Conservation (phyloP, 2,113 vertebrate species). For the Syngnathus scovelli region DNA sequence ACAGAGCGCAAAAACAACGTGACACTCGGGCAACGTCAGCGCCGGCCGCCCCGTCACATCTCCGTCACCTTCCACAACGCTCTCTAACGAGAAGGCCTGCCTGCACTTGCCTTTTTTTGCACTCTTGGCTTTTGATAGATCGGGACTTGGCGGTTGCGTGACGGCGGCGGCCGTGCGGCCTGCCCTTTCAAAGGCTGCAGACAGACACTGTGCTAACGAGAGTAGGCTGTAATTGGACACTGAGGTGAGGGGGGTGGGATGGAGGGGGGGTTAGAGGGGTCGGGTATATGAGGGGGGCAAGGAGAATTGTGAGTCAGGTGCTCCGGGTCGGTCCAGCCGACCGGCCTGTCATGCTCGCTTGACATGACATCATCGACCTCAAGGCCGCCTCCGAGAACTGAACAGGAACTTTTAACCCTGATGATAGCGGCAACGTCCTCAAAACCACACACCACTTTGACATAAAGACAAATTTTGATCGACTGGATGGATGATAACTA, state of each 20-base stretch:
- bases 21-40: conserved; percentile 55
- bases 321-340: conserved; percentile 40
- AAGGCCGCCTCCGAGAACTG: conserved; percentile 33
- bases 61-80: conserved; percentile 58
- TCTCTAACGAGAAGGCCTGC: conserved; percentile 68
- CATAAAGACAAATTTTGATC: background rate
- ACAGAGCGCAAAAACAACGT: conserved; percentile 63
- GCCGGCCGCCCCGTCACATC: conserved; percentile 31
- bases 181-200: conserved; percentile 69
- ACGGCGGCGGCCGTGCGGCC: conserved; percentile 58
- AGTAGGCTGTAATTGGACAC: conserved; percentile 69
- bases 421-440: background rate
- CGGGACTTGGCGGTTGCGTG: conserved; percentile 64
- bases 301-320: conserved; percentile 64
- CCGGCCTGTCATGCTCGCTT: conserved; percentile 41
- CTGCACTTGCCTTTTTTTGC: conserved; percentile 66
- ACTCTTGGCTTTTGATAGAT: conserved; percentile 67
- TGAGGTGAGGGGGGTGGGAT: conserved; percentile 62
- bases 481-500: background rate
- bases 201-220: conserved; percentile 69
- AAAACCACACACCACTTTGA: background rate
- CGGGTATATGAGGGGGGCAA: conserved; percentile 40
- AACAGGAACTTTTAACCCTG: conserved; percentile 7
- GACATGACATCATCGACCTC: conserved; percentile 26
- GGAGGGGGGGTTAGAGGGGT: conserved; percentile 46